phyloP scores from a whole-genome alignment of 2,888 invertebrate species.

The Eretmocerus hayati region DNA sequence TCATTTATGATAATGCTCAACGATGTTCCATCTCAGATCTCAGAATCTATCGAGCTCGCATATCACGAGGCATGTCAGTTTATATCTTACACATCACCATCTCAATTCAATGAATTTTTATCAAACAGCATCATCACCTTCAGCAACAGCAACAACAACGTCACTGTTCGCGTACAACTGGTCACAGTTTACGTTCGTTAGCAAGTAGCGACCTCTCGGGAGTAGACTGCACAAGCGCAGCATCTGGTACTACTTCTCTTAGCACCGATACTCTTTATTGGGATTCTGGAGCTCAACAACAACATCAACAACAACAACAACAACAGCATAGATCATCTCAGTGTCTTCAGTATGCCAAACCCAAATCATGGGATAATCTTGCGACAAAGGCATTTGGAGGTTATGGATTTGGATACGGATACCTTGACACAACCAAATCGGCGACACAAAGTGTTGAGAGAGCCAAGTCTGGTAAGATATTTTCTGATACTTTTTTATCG shows the following conservation, averaged over 20 bases:
- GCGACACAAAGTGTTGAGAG: slow-evolving; percentile 46
- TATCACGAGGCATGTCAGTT: no score
- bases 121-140: slow-evolving; percentile 23
- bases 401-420: slow-evolving; percentile 81
- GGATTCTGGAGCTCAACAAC: slow-evolving; percentile 53
- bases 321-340: slow-evolving; percentile 30
- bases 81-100: no score
- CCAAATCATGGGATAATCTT: slow-evolving; percentile 86
- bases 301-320: no score
- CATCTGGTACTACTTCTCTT: slow-evolving; percentile 76
- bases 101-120: no score
- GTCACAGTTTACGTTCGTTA: slow-evolving; percentile 69
- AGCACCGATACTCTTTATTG: slow-evolving; percentile 83
- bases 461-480: slow-evolving; percentile 28
- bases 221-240: slow-evolving; percentile 50
- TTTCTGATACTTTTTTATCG: not conserved
- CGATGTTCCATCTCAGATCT: no score
- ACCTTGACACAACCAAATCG: slow-evolving; percentile 59
- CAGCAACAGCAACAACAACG: slow-evolving; percentile 31
- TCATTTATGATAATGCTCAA: no score
- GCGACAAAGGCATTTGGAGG: slow-evolving; percentile 80
- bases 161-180: slow-evolving; percentile 36
- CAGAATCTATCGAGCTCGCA: no score
- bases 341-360: slow-evolving; percentile 55
- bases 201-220: slow-evolving; percentile 68